Evolutionary conservation across 2,888 invertebrate species (phyloP).

Genomic region (Graphium colonna): DNA sequence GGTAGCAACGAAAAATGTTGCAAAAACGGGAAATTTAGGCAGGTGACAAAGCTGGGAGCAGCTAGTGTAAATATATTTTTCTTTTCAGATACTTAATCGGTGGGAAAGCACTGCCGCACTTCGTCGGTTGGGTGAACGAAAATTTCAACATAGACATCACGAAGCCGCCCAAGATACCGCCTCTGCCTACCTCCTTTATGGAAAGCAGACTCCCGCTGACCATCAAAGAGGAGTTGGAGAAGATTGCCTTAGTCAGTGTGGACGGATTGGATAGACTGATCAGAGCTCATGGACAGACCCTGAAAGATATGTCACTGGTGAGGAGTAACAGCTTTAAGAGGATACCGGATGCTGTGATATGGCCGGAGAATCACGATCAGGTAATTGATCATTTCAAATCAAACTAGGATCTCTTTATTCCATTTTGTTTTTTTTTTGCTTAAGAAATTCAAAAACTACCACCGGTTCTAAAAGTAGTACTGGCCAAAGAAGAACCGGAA

Average conservation of each 20-base stretch:
- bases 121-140: conserved; percentile 89
- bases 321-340: conserved; percentile 87
- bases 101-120: conserved; percentile 85
- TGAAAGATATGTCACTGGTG: conserved; percentile 92
- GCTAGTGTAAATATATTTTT: too few relatives aligned
- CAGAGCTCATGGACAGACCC: conserved; percentile 95
- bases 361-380: conserved; percentile 94
- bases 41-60: too few relatives aligned
- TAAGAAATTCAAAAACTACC: too few relatives aligned
- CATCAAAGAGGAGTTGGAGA: conserved; percentile 80
- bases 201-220: conserved; percentile 81
- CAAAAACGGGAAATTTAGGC: too few relatives aligned
- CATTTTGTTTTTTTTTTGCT: too few relatives aligned
- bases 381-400: too few relatives aligned
- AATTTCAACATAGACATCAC: conserved; percentile 84
- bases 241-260: conserved; percentile 61
- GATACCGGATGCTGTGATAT: conserved; percentile 96
- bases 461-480: too few relatives aligned
- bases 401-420: too few relatives aligned
- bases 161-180: conserved; percentile 59
- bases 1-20: too few relatives aligned
- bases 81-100: conserved; percentile 89
- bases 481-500: too few relatives aligned
- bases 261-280: conserved; percentile 92
- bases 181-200: conserved; percentile 83